Base-by-base conservation (phyloP, 2,888 invertebrate genomes). In the Mantis religiosa region DNA sequence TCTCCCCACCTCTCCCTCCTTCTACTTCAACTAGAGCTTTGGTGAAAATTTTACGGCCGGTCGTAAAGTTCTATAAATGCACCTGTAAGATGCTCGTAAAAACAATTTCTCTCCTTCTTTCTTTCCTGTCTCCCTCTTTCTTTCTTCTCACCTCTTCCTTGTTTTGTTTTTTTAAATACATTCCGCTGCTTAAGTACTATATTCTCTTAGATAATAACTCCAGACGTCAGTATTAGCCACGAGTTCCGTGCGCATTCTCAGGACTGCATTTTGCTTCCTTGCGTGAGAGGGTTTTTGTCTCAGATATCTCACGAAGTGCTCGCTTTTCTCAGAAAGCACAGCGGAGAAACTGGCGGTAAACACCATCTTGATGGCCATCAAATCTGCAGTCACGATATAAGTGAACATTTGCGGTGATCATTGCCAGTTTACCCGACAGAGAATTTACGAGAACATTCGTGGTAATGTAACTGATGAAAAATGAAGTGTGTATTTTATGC, bases 1-100 rank as follows among this genome's bases (percentile, higher is more conserved):
- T 71, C 6, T 20, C 54, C 12, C 54, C 54, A 71, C 20, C 25
- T 71, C 54, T 71, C n/a, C 81, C 82, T 87, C 28, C 82, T 25
- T 82, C 82, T 82, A n/a, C 82, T n/a, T 71, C 54, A 81, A 82
- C 87, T 30, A 82, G 34, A 71, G 87, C 89, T 82, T 83, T 89
- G 89, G 89, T 88, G 89, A 88, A 89, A 89, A 89, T 89, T 89
- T 90, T 89, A 90, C 87, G 89, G 84, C 89, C 88, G 71, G 83
- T 90, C 89, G 88, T 90, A 90, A 90, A 90, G 87, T 83, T 87
- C 83, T 89, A 87, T 89, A 89, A 90, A 88, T 89, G 89, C 89
- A 89, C 89, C 89, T 89, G 89, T 89, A 89, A 89, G 88, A 83
- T 84, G 89, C 82, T 87, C 88, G 89, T 89, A 89, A 89, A 89